These are phyloP conservation scores for Rhimphoctona megacephalus DNA, from an alignment of 2,888 invertebrate species.

Conservation along the genomic window DNA sequence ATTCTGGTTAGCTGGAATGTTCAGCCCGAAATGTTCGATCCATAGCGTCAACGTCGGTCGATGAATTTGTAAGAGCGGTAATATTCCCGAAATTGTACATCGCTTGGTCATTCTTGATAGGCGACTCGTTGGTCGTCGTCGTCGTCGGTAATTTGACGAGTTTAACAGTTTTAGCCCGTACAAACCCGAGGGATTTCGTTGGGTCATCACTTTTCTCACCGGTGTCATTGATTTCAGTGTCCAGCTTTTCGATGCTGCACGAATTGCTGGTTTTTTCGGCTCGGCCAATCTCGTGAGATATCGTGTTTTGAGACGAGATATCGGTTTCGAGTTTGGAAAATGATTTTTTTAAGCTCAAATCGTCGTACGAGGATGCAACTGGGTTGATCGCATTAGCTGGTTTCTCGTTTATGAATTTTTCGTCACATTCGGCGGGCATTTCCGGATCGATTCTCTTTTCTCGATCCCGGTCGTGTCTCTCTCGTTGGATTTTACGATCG, in stretches of 20 bases:
- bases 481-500: background rate
- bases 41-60: constrained; percentile 62
- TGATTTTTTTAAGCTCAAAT: background rate
- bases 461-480: background rate
- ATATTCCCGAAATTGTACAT: constrained; percentile 58
- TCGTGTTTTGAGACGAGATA: background rate
- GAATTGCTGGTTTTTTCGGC: background rate
- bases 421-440: background rate
- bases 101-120: constrained; percentile 39
- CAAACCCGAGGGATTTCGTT: background rate
- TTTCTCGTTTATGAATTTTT: background rate
- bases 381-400: background rate
- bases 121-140: constrained; percentile 34
- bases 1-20: constrained; percentile 68
- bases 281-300: background rate
- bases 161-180: constrained; percentile 27
- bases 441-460: constrained; percentile 6
- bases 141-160: constrained; percentile 38
- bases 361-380: background rate
- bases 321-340: constrained; percentile 1
- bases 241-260: background rate
- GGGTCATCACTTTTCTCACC: background rate
- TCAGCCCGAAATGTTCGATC: constrained; percentile 67
- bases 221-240: background rate
- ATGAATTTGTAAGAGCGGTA: constrained; percentile 33